These are phyloP conservation scores for Neomonachus schauinslandi DNA, from an alignment of 2,113 vertebrate genomes.

Conservation along the genomic window DNA sequence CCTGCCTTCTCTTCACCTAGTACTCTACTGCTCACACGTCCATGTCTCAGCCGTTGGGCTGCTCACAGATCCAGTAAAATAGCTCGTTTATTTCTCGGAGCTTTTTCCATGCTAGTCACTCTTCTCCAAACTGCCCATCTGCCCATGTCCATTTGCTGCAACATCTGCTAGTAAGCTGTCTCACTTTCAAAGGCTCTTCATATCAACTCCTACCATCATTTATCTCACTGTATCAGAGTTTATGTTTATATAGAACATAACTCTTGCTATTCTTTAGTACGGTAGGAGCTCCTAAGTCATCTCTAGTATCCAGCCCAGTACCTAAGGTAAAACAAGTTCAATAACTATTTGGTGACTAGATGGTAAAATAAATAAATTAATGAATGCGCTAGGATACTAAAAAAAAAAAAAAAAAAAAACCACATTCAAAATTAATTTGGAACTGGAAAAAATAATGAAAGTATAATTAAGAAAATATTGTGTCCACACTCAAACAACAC, in stretches of 20 bases:
- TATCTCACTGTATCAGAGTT: background rate
- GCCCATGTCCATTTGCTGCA: background rate
- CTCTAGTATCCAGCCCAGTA: background rate
- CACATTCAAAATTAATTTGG: background rate
- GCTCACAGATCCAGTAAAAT: background rate
- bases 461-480: conserved; percentile 10
- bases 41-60: background rate
- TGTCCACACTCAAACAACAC: background rate
- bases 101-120: background rate
- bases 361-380: background rate
- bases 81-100: background rate
- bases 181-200: background rate
- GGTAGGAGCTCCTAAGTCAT: background rate
- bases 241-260: background rate
- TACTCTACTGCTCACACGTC: background rate
- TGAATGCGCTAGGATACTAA: background rate
- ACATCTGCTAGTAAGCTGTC: background rate
- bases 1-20: background rate
- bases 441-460: background rate
- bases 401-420: background rate
- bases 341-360: background rate
- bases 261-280: background rate
- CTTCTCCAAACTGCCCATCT: background rate
- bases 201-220: background rate
- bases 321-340: background rate